Percentiles rank a stretch among this genome's conserved stretches.
phyloP scores from a whole-genome alignment of 2,113 vertebrate genomes.

The Plecotus auritus region DNA sequence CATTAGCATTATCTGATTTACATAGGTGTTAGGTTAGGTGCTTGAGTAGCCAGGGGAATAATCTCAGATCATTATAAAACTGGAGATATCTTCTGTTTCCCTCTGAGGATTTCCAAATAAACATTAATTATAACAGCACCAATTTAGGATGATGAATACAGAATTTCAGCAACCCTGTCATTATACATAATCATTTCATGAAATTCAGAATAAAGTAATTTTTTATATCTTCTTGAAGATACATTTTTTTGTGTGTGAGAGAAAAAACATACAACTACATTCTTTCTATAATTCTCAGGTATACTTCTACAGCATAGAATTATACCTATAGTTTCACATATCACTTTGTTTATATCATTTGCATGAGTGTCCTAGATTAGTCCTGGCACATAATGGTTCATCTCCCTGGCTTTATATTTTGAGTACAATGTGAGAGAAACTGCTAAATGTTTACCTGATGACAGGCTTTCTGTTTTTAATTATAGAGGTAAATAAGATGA shows the following conservation, averaged over 20 bases:
- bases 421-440: slow-evolving; percentile 13
- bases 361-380: too few species aligned
- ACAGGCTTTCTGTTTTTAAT: slow-evolving; percentile 53
- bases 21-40: slow-evolving; percentile 80
- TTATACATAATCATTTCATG: slow-evolving; percentile 51
- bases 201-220: slow-evolving; percentile 55
- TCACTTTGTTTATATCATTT: not conserved
- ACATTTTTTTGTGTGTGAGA: not conserved
- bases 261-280: not conserved
- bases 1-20: slow-evolving; percentile 82
- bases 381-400: not conserved
- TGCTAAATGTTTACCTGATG: slow-evolving; percentile 57
- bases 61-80: slow-evolving; percentile 79
- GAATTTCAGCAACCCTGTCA: slow-evolving; percentile 73
- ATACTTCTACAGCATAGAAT: not conserved
- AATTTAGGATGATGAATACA: slow-evolving; percentile 72
- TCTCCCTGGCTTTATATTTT: slow-evolving; percentile 42
- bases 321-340: slow-evolving; percentile 24
- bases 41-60: slow-evolving; percentile 78
- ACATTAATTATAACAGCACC: slow-evolving; percentile 76
- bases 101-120: slow-evolving; percentile 78
- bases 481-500: slow-evolving; percentile 54
- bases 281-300: slow-evolving; percentile 27
- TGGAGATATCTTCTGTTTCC: slow-evolving; percentile 74
- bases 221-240: slow-evolving; percentile 20